Evolutionary conservation across 2,888 invertebrate species (phyloP).

Genomic region (Malacosoma neustria): DNA sequence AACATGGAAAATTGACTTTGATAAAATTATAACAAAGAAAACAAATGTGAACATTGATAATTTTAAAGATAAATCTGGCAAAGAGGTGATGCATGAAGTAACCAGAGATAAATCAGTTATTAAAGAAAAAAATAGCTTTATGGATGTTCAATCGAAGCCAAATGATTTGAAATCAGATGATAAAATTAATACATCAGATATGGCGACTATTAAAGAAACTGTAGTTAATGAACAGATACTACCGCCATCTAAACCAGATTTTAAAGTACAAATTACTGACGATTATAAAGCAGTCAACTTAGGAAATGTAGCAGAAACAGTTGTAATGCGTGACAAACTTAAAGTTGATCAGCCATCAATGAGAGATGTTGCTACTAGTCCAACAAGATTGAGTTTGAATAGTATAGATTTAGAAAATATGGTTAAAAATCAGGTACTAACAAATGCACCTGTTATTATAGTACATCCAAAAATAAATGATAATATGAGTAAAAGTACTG

Average conservation of each 20-base stretch:
- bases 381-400: constrained; percentile 3
- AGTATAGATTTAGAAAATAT: constrained; percentile 3
- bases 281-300: background rate
- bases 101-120: background rate
- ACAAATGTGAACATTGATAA: background rate
- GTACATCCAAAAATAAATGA: background rate
- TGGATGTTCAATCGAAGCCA: background rate
- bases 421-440: background rate
- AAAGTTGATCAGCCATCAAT: background rate
- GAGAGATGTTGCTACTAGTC: background rate
- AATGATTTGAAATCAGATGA: background rate
- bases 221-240: background rate
- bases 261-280: background rate
- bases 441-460: background rate
- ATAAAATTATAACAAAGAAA: constrained; percentile 2
- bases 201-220: background rate
- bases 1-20: constrained; percentile 4
- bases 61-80: background rate
- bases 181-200: background rate
- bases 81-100: background rate
- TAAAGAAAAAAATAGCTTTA: background rate
- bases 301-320: background rate
- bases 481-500: background rate
- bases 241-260: background rate
- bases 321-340: background rate